These are phyloP conservation scores for Engraulis encrasicolus DNA, from an alignment of 2,113 vertebrate species.

Conservation along the genomic window DNA sequence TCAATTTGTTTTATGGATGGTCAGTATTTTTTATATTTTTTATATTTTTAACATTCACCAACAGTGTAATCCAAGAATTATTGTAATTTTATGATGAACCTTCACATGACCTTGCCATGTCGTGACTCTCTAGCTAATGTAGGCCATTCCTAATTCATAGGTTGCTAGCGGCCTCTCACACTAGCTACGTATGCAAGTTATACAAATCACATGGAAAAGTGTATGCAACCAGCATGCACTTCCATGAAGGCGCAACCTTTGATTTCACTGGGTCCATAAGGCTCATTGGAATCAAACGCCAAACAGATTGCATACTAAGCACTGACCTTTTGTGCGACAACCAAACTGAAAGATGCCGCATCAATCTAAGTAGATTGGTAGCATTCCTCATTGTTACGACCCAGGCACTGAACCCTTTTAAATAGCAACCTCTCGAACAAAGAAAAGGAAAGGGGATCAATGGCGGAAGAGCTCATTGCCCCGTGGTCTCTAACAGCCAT, in stretches of 20 bases:
- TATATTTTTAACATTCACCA: too few relatives aligned
- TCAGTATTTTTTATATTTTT: too few relatives aligned
- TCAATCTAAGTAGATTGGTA: neutral
- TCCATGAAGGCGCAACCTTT: neutral
- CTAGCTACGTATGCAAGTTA: too few relatives aligned
- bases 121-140: neutral
- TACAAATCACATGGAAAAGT: too few relatives aligned
- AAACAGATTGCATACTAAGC: neutral
- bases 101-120: conserved; percentile 32
- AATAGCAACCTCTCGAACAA: conserved; percentile 24
- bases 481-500: conserved; percentile 23
- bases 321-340: conserved; percentile 4
- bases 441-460: conserved; percentile 23
- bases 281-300: neutral
- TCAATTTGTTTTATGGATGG: too few relatives aligned
- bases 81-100: neutral
- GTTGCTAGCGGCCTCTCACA: too few relatives aligned
- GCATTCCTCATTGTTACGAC: neutral
- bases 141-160: conserved; percentile 7
- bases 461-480: conserved; percentile 14
- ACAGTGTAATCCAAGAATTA: too few relatives aligned
- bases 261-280: neutral
- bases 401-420: conserved; percentile 21
- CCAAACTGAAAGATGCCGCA: neutral
- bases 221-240: neutral